phyloP scores from a whole-genome alignment of 2,888 invertebrate species.

The Asteroscopus sphinx region DNA sequence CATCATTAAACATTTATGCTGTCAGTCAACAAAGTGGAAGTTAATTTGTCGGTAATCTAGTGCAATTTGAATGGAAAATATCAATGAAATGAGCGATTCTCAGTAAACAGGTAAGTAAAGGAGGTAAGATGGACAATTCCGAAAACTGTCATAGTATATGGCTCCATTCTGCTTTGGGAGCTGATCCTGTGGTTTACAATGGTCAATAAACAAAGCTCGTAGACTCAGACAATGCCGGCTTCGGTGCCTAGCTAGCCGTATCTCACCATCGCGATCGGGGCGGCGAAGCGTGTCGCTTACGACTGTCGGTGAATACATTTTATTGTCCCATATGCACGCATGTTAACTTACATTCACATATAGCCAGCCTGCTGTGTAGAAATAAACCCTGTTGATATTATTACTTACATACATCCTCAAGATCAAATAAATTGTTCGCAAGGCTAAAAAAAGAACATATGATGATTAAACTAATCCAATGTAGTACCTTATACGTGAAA shows the following conservation, averaged over 20 bases:
- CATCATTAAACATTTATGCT: constrained; percentile 54
- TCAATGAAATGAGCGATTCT: constrained; percentile 11
- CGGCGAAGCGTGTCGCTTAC: constrained; percentile 83
- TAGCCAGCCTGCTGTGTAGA: constrained; percentile 38
- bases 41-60: constrained; percentile 42
- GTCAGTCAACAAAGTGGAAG: constrained; percentile 35
- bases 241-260: constrained; percentile 73
- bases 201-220: constrained; percentile 84
- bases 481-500: constrained; percentile 1
- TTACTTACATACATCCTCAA: constrained; percentile 22
- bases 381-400: constrained; percentile 34
- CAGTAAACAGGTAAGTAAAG: constrained; percentile 9
- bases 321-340: constrained; percentile 79
- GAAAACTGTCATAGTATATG: constrained; percentile 71
- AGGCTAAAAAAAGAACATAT: neutral
- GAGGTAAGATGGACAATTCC: constrained; percentile 30
- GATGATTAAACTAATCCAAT: neutral
- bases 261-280: constrained; percentile 77
- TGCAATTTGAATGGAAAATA: constrained; percentile 17
- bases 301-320: constrained; percentile 81
- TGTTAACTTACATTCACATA: constrained; percentile 64
- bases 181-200: constrained; percentile 80
- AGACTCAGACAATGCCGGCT: constrained; percentile 81
- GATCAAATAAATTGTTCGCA: constrained; percentile 12
- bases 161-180: constrained; percentile 78